Percentiles rank a stretch among this genome's conserved stretches.
Conservation (phyloP, 2,113 vertebrate species). For the Macaca nemestrina region DNA sequence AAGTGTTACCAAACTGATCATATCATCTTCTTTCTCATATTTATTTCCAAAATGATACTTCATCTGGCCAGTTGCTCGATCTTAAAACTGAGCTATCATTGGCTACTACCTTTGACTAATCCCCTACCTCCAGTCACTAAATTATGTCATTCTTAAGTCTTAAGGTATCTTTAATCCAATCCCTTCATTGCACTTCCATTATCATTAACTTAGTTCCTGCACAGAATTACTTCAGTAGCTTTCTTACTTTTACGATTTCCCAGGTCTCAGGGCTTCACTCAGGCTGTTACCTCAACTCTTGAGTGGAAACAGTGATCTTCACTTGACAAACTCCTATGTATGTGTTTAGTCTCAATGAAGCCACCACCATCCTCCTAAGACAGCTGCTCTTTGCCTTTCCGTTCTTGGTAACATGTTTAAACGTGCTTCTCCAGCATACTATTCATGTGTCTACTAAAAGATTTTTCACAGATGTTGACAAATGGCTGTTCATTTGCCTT, state of each 20-base stretch:
- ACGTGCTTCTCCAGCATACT: too few relatives aligned
- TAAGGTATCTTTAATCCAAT: not conserved
- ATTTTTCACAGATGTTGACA: not conserved
- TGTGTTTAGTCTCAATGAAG: not conserved
- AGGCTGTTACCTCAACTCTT: not conserved
- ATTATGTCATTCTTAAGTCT: not conserved
- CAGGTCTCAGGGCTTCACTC: not conserved
- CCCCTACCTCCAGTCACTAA: not conserved
- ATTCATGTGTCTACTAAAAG: not conserved
- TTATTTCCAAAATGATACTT: not conserved
- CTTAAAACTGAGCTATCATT: not conserved
- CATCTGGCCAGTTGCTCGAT: not conserved
- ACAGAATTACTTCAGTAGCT: not conserved
- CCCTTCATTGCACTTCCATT: not conserved
- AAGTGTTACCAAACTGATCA: not conserved
- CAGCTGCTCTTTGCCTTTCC: not conserved
- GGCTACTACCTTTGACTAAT: not conserved
- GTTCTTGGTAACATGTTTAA: not conserved
- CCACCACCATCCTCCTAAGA: not conserved
- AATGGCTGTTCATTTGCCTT: not conserved
- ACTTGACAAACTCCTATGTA: not conserved
- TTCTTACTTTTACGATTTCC: not conserved
- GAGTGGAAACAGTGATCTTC: not conserved
- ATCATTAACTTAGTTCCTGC: not conserved
- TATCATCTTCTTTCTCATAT: not conserved